These are phyloP conservation scores for Geophilus truncorum DNA, from an alignment of 2,888 invertebrate species.

Conservation along the genomic window DNA sequence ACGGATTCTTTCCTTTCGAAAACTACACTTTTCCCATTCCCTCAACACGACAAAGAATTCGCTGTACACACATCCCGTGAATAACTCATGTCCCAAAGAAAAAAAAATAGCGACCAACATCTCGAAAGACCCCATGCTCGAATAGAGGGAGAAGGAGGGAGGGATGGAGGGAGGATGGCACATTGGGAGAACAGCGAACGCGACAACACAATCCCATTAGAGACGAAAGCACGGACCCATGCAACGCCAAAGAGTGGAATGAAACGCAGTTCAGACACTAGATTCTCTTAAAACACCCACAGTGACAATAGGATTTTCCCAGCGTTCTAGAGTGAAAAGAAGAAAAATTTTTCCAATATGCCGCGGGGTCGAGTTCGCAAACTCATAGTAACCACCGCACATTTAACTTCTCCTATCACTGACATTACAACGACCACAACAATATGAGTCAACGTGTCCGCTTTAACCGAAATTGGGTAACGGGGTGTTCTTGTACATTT, in stretches of 20 bases:
- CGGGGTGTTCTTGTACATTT: not conserved
- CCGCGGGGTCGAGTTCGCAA: not conserved
- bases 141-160: not conserved
- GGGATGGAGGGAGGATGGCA: not conserved
- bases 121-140: not conserved
- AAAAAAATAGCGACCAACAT: not conserved
- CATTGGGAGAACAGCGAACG: constrained; percentile 18
- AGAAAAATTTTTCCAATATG: not conserved
- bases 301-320: constrained; percentile 23
- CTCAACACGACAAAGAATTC: not conserved
- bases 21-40: not conserved
- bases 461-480: not conserved
- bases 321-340: not conserved
- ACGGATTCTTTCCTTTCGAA: not conserved
- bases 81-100: not conserved
- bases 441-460: not conserved
- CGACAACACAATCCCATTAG: constrained; percentile 27
- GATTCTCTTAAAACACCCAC: constrained; percentile 21
- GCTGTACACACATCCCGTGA: not conserved
- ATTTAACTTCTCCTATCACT: not conserved
- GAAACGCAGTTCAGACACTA: constrained; percentile 18
- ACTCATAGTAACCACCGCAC: not conserved
- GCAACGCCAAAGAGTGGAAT: constrained; percentile 27
- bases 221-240: constrained; percentile 21
- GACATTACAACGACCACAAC: not conserved